Percentiles rank a stretch among this genome's conserved stretches.
Conservation (phyloP, 2,797 vertebrate genomes). For the Hydrophis major region DNA sequence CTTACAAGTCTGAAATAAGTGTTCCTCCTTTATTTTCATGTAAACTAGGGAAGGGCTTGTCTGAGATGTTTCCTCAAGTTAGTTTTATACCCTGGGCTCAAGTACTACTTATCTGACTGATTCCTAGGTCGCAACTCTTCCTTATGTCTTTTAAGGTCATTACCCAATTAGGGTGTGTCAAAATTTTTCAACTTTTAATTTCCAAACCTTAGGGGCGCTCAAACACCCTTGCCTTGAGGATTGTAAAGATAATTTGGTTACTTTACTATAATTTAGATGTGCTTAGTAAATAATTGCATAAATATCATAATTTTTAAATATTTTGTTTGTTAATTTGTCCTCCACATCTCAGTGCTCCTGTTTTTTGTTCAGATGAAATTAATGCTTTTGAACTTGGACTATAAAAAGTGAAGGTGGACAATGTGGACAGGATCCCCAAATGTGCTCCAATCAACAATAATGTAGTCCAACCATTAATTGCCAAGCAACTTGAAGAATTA, state of each 20-base stretch:
- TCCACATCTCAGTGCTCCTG: background rate
- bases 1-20: background rate
- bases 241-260: background rate
- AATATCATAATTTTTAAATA: background rate
- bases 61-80: background rate
- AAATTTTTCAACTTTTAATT: background rate
- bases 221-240: background rate
- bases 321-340: background rate
- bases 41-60: background rate
- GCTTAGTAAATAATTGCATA: background rate
- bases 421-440: background rate
- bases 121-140: background rate
- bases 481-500: background rate
- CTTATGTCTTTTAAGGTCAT: background rate
- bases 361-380: background rate
- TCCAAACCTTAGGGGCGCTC: background rate
- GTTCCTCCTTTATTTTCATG: background rate
- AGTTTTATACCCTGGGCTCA: background rate
- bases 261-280: background rate
- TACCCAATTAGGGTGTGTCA: background rate
- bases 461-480: background rate
- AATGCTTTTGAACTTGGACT: background rate
- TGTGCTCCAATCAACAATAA: background rate
- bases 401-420: background rate
- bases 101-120: background rate